phyloP scores from a whole-genome alignment of 2,797 vertebrate species.

The Chaetophractus vellerosus region DNA sequence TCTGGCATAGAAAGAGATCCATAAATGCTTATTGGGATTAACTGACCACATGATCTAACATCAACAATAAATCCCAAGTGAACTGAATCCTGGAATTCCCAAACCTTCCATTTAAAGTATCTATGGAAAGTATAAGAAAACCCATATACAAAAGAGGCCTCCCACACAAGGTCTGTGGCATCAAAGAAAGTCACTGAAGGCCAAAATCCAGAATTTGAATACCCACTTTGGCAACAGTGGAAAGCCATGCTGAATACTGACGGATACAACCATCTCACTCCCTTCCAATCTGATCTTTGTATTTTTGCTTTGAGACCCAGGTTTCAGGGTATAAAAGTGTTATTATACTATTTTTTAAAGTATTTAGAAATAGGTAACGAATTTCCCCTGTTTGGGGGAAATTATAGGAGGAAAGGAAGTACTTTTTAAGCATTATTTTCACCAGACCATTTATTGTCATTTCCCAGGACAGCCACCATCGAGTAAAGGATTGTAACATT shows the following conservation, averaged over 20 bases:
- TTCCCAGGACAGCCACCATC: conserved; percentile 6
- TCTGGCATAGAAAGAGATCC: background rate
- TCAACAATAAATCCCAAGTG: background rate
- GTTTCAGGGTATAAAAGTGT: conserved; percentile 32
- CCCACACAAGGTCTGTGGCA: background rate
- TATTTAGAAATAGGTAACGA: conserved; percentile 48
- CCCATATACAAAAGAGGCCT: background rate
- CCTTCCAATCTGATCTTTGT: background rate
- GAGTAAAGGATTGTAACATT: background rate
- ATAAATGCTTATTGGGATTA: background rate
- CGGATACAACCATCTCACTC: background rate
- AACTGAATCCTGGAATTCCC: background rate
- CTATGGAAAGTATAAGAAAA: conserved; percentile 33
- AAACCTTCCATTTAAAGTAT: conserved; percentile 6
- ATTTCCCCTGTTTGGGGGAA: conserved; percentile 3
- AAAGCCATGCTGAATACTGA: background rate
- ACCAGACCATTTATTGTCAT: conserved; percentile 27
- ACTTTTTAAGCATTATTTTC: conserved; percentile 29
- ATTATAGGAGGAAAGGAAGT: conserved; percentile 40
- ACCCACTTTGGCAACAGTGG: background rate
- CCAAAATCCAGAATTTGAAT: background rate
- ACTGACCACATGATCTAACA: background rate
- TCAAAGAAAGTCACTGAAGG: conserved; percentile 32
- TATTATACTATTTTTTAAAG: background rate
- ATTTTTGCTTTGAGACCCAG: background rate